Conservation (phyloP, 1,140 invertebrate species). For the Maniola jurtina region DNA sequence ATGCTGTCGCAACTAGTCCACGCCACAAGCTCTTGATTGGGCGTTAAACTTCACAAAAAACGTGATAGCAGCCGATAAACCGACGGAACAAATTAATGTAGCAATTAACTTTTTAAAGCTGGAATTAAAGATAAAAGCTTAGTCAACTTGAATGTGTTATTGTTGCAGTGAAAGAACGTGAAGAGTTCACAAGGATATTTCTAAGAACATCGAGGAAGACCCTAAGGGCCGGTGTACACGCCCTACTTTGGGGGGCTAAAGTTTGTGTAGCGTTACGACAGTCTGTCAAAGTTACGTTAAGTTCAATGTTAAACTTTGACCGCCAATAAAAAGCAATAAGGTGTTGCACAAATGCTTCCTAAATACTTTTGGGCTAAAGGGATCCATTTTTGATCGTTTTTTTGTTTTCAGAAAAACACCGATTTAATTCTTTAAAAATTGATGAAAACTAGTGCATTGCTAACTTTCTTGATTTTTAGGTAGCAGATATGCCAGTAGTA, state of each 20-base stretch:
- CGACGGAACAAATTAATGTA: slow-evolving; percentile 13
- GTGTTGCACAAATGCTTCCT: no score
- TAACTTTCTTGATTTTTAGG: no score
- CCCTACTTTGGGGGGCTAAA: neutral
- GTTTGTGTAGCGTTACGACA: no score
- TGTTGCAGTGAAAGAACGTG: slow-evolving; percentile 55
- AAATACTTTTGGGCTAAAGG: no score
- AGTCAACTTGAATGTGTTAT: slow-evolving; percentile 24
- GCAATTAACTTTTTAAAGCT: slow-evolving; percentile 13
- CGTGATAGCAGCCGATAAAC: slow-evolving; percentile 2
- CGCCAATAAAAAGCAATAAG: no score
- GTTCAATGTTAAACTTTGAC: no score
- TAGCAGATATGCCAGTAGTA: no score
- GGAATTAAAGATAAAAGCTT: slow-evolving; percentile 14
- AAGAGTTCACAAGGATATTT: slow-evolving; percentile 66
- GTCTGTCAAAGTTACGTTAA: no score
- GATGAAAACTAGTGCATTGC: no score
- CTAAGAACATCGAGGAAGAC: slow-evolving; percentile 62
- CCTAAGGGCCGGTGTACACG: slow-evolving; percentile 53
- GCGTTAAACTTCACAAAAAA: slow-evolving; percentile 1
- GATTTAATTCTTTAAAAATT: no score
- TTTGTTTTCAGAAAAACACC: no score
- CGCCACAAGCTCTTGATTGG: slow-evolving; percentile 2
- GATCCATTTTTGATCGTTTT: no score
- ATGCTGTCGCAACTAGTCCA: neutral